phyloP scores from a whole-genome alignment of 2,113 vertebrate genomes.

The Chloroceryle aenea region DNA sequence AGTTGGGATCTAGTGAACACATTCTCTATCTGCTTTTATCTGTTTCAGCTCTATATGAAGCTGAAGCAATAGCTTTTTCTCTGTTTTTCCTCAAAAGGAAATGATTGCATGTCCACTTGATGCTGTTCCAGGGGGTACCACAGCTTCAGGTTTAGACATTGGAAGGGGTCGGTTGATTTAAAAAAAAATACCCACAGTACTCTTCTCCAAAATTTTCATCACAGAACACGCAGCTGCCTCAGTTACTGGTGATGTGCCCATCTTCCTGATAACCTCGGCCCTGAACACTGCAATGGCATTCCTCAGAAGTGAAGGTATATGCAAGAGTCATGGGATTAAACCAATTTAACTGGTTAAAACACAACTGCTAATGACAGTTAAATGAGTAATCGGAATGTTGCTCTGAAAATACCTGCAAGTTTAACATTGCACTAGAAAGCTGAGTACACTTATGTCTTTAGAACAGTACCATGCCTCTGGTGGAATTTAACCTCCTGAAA shows the following conservation, averaged over 20 bases:
- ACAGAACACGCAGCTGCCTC: background rate
- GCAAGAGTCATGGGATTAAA: background rate
- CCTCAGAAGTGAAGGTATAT: background rate
- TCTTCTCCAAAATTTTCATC: background rate
- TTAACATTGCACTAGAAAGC: background rate
- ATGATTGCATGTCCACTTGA: background rate
- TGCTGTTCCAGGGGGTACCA: background rate
- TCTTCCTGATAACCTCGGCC: fast-evolving
- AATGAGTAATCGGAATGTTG: background rate
- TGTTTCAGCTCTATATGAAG: background rate
- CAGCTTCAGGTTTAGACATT: background rate
- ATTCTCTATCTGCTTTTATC: background rate
- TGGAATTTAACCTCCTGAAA: background rate
- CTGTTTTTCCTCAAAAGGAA: background rate
- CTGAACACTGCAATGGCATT: background rate
- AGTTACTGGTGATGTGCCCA: background rate
- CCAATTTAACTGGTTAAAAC: background rate
- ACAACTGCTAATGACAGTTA: background rate
- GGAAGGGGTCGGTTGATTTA: background rate
- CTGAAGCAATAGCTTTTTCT: background rate
- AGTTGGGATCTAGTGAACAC: background rate
- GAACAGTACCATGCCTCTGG: background rate
- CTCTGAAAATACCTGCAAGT: background rate
- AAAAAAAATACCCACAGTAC: background rate
- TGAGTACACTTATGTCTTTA: background rate